These are phyloP conservation scores for Drosophila triauraria DNA, from an alignment of 1,140 invertebrate genomes.

Conservation along the genomic window DNA sequence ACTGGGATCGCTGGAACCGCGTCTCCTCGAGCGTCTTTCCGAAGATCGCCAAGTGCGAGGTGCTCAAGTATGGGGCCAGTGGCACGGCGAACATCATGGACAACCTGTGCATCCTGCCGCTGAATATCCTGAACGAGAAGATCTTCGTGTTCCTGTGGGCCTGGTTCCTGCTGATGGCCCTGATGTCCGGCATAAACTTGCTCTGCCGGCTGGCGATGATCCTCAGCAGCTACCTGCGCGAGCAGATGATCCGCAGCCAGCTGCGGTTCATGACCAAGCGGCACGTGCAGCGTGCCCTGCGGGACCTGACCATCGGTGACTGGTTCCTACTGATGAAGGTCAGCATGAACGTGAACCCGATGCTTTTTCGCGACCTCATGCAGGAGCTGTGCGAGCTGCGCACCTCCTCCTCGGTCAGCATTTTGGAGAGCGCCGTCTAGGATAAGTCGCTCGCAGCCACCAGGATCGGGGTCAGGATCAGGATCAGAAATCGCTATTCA, in stretches of 20 bases:
- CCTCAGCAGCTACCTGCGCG: conserved; percentile 65
- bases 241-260: conserved; percentile 87
- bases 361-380: conserved; percentile 87
- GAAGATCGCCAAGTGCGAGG: conserved; percentile 91
- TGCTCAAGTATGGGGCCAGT: conserved; percentile 88
- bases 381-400: conserved; percentile 85
- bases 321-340: conserved; percentile 90
- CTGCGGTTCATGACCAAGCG: conserved; percentile 67
- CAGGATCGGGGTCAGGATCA: not conserved
- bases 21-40: conserved; percentile 89
- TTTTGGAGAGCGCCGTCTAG: conserved; percentile 58
- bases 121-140: conserved; percentile 93
- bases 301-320: conserved; percentile 87
- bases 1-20: conserved; percentile 85
- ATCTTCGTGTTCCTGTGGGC: conserved; percentile 93
- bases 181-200: conserved; percentile 88
- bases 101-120: conserved; percentile 90
- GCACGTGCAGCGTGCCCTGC: conserved; percentile 58
- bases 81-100: conserved; percentile 88
- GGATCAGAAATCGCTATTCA: not conserved
- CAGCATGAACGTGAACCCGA: conserved; percentile 89
- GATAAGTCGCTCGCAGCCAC: too few species aligned
- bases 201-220: conserved; percentile 86
- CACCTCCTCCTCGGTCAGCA: conserved; percentile 56
- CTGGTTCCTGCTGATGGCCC: conserved; percentile 90